Evolutionary conservation across 2,113 vertebrate species (phyloP).

Genomic region (Upupa epops): DNA sequence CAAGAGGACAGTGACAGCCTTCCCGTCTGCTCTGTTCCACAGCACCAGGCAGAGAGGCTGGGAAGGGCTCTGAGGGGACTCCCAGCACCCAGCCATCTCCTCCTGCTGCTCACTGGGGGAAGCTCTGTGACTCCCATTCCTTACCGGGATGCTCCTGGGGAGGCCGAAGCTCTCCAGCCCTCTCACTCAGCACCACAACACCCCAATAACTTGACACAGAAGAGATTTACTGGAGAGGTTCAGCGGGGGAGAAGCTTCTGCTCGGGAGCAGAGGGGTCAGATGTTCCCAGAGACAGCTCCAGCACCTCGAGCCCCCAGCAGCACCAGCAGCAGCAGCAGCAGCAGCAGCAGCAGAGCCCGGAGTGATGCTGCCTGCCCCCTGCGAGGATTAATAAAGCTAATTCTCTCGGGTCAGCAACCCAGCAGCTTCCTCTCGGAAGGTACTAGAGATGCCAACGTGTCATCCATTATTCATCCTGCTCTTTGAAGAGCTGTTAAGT

Average conservation of each 20-base stretch:
- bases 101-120: neutral
- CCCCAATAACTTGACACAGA: neutral
- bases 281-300: neutral
- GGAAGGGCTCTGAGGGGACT: neutral
- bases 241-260: neutral
- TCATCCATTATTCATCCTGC: conserved; percentile 38
- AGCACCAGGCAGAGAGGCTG: neutral
- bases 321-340: neutral
- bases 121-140: neutral
- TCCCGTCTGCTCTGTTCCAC: neutral
- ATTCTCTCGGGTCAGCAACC: neutral
- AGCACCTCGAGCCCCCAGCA: neutral
- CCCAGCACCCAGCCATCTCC: neutral
- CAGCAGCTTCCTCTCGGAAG: neutral
- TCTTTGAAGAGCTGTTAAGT: conserved; percentile 1
- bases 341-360: neutral
- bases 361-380: neutral
- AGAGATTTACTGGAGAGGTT: neutral
- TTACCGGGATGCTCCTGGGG: neutral
- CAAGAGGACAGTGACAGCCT: neutral
- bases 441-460: neutral
- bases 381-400: neutral
- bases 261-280: neutral
- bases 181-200: neutral
- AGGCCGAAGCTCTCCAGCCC: neutral